Evolutionary conservation across 2,113 vertebrate species (phyloP), one percentile per base, ranked within the genome.

Genomic region (western clawed frog (Xenopus tropicalis)): DNA sequence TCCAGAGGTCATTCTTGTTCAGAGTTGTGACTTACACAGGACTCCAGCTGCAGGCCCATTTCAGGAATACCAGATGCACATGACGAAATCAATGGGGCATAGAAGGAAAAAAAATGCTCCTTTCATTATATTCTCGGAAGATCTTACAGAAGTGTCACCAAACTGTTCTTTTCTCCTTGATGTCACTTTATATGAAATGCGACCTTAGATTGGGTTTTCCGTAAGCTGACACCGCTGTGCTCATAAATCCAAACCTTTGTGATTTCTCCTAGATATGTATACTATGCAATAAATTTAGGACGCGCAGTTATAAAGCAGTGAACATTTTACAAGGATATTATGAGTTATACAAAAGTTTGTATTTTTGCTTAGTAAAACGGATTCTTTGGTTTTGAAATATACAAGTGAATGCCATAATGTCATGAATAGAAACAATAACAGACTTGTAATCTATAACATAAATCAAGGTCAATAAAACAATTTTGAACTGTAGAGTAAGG

Each of bases 91-190:
- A 59, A 23, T 59, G 22, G 57, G 22, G 22, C 57, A 22, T 24
- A 17, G 20, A 11, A 23, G 29, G n/a, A n/a, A 37, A 37, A 59
- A 59, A 59, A 59, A 7, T 23, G 12, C 16, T 59, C 22, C 20
- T 59, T 59, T 59, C 14, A 13, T 23, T 59, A 22, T 59, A 24
- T 22, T 59, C 57, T 59, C 54, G 9, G n/a, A 59, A 22, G 57
- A 59, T 59, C 57, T 24, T 23, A 24, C 57, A 59, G 57, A 23
- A 22, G 57, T 59, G 57, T 59, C 57, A 23, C 57, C 11, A 59
- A 59, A 16, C 22, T 59, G 11, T 59, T 59, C 57, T 59, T 59
- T 59, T 59, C 22, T 59, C 57, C 57, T 24, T 59, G 57, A 59
- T 23, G 57, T 24, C 22, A 59, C 22, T 59, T 59, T 59, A 24